phyloP scores from a whole-genome alignment of 2,888 invertebrate species.

The Spisula subtruncata region DNA sequence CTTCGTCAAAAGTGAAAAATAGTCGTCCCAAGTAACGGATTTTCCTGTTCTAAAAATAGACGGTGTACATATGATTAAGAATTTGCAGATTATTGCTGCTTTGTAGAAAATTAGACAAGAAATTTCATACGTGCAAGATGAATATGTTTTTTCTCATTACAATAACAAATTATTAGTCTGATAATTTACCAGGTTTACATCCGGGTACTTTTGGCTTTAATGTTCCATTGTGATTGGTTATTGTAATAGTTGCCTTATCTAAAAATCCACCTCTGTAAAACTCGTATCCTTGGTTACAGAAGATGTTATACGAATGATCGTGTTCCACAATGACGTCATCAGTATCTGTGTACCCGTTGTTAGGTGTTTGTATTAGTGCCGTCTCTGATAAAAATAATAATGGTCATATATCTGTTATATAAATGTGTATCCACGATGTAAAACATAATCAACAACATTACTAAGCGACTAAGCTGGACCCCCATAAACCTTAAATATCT shows the following conservation, averaged over 20 bases:
- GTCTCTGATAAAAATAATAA: background rate
- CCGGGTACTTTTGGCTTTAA: background rate
- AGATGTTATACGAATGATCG: background rate
- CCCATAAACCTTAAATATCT: no score
- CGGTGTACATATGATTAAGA: no score
- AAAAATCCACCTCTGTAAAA: background rate
- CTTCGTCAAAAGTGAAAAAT: no score
- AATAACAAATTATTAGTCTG: background rate
- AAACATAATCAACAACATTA: no score
- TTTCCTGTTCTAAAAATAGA: no score
- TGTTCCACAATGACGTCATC: background rate
- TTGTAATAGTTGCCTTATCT: background rate
- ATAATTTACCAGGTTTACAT: conserved; percentile 7
- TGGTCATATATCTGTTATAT: no score
- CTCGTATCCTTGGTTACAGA: background rate
- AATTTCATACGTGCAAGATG: no score
- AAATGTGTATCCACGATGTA: no score
- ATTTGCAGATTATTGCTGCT: no score
- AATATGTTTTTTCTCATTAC: background rate
- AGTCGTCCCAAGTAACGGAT: no score
- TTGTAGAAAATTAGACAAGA: no score
- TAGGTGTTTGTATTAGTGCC: background rate
- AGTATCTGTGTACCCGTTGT: background rate
- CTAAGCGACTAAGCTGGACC: no score
- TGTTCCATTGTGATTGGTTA: conserved; percentile 6